Evolutionary conservation across 1,140 invertebrate species (phyloP).

Genomic region (Micrasema minimum): DNA sequence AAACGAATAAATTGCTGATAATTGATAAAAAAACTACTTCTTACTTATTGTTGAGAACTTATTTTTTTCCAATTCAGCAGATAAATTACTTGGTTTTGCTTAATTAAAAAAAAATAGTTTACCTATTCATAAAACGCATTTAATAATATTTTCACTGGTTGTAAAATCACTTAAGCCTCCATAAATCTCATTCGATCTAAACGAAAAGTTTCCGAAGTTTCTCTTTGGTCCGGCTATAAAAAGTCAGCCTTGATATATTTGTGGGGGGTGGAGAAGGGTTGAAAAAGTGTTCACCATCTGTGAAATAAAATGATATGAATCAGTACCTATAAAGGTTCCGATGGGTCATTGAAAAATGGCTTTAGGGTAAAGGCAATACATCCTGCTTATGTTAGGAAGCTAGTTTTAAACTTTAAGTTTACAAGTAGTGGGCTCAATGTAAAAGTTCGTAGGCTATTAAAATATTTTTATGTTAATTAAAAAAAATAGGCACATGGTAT

Average conservation of each 20-base stretch:
- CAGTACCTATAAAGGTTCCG: constrained; percentile 44
- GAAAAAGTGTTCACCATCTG: constrained; percentile 36
- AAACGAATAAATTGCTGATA: too few species aligned
- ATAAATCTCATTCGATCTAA: constrained; percentile 29
- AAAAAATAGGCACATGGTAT: too few species aligned
- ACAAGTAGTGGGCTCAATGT: too few species aligned
- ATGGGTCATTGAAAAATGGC: constrained; percentile 49
- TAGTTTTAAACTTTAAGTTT: not conserved
- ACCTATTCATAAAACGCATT: not conserved
- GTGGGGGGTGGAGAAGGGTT: constrained; percentile 7
- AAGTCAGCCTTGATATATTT: constrained; percentile 27
- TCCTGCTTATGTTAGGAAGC: not conserved
- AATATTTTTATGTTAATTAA: too few species aligned
- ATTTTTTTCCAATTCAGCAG: too few species aligned
- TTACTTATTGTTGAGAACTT: too few species aligned
- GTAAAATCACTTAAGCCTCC: constrained; percentile 17
- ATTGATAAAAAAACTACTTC: too few species aligned
- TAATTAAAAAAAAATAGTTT: not conserved
- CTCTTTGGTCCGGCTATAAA: constrained; percentile 4
- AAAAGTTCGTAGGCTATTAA: too few species aligned
- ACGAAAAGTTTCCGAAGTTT: constrained; percentile 17
- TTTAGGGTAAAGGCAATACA: constrained; percentile 35
- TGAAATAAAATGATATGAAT: constrained; percentile 49
- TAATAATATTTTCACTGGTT: constrained; percentile 1
- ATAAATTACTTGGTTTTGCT: too few species aligned